Percentiles rank a stretch among this genome's conserved stretches.
Evolutionary conservation across 1,140 invertebrate genomes (phyloP).

Genomic region (Elysia chlorotica): DNA sequence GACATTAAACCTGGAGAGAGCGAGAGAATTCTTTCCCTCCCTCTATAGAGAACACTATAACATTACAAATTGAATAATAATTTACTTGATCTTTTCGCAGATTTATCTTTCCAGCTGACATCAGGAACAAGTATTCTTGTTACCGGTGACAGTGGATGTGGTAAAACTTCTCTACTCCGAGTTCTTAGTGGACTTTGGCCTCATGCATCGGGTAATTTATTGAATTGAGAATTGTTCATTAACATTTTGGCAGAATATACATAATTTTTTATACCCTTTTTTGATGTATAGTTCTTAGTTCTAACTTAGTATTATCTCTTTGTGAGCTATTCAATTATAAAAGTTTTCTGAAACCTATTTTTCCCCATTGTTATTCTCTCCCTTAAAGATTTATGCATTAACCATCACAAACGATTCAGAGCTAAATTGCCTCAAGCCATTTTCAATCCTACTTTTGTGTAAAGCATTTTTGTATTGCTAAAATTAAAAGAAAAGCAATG

Average conservation of each 20-base stretch:
- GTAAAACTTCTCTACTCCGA: conserved; percentile 69
- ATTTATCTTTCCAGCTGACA: conserved; percentile 63
- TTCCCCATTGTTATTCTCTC: background rate
- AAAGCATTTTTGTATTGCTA: no score
- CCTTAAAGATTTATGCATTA: no score
- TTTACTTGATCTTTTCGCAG: conserved; percentile 56
- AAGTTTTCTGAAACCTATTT: background rate
- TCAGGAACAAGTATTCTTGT: conserved; percentile 64
- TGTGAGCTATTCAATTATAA: background rate
- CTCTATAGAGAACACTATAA: conserved; percentile 44
- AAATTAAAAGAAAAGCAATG: no score
- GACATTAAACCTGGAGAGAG: no score
- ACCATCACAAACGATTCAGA: no score
- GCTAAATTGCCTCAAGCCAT: background rate
- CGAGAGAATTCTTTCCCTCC: no score
- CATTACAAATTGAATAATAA: no score
- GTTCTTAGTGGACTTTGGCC: conserved; percentile 68
- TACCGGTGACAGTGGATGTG: conserved; percentile 68
- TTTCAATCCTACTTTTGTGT: background rate
- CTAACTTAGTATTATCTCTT: no score
- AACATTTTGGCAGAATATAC: no score
- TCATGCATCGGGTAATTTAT: conserved; percentile 40
- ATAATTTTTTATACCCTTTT: no score
- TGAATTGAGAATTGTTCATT: background rate
- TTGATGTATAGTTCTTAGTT: background rate